These are phyloP conservation scores for Agelas oroides DNA, from an alignment of 37 sponge, comb jelly and placozoan genomes.

Conservation along the genomic window DNA sequence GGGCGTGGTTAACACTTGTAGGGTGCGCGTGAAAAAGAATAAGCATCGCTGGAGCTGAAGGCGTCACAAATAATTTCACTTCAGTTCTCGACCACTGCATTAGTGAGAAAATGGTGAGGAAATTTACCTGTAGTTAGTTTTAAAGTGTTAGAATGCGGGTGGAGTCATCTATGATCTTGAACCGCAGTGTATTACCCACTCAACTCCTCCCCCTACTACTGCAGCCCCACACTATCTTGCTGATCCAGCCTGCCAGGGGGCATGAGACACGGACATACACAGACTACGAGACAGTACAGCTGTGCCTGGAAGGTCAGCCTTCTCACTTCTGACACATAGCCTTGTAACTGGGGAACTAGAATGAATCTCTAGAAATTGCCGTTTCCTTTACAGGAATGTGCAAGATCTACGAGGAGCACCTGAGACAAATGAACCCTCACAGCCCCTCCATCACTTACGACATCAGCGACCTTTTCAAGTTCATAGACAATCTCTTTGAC, in stretches of 20 bases:
- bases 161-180: no score
- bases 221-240: constrained; percentile 95
- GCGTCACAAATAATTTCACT: no score
- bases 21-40: no score
- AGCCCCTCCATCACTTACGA: constrained; percentile 96
- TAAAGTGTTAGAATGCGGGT: no score
- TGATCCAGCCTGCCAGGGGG: constrained; percentile 87
- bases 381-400: constrained; percentile 87
- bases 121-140: no score
- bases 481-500: constrained; percentile 92
- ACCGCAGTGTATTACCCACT: no score
- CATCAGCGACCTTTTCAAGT: constrained; percentile 96
- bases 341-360: neutral
- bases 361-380: no score
- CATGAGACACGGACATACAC: constrained; percentile 90
- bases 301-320: constrained; percentile 90
- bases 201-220: no score
- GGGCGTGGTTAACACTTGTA: no score
- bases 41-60: no score
- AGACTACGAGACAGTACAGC: constrained; percentile 93
- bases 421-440: constrained; percentile 89
- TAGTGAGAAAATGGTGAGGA: no score
- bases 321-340: neutral
- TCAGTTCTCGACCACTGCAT: no score
- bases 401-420: constrained; percentile 98